Base-by-base conservation (phyloP, 2,888 invertebrate species). In the Latrodectus elegans region DNA sequence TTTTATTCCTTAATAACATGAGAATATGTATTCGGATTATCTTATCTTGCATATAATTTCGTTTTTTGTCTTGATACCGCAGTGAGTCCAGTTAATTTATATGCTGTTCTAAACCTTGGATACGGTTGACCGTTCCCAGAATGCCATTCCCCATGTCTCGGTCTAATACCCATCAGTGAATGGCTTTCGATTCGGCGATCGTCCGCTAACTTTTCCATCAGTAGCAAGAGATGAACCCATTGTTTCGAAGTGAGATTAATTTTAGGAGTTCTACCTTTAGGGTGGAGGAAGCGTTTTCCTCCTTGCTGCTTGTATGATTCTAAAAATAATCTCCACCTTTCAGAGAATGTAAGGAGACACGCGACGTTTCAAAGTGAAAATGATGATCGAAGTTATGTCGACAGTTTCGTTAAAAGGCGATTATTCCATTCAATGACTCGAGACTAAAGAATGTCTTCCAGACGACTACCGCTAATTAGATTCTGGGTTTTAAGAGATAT, bases 61-160 rank as follows among this genome's bases (percentile, higher is more conserved):
- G 14, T n/a, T 10, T 71, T 73, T 55, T 53, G 14, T 73, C 9
- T 73, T 73, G 10, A 51, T 55, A n/a, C 6, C 26, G 38, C n/a
- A 0, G 38, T 38, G 60, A 10, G 60, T 60, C 60, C 60, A 60
- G 60, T n/a, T 38, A 60, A 15, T 60, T 60, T 60, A n/a, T n/a
- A 60, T 60, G n/a, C 38, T 38, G 60, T n/a, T 60, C 15, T 74
- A 15, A 53, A 14, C 15, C n/a, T 55, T 4, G 65, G 65, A 72
- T 38, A 79, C 73, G 84, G 74, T 74, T 74, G 78, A 84, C 77
- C 68, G 79, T 84, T 65, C 26, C 65, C 22, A 72, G 60, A 65
- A 79, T 77, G 78, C 78, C 78, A 71, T 38, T 81, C 53, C 49
- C 26, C 65, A 26, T 53, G 79, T 79, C 74, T 53, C 84, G 84